Evolutionary conservation across 1,140 invertebrate species (phyloP).

Genomic region (Zophobas morio): DNA sequence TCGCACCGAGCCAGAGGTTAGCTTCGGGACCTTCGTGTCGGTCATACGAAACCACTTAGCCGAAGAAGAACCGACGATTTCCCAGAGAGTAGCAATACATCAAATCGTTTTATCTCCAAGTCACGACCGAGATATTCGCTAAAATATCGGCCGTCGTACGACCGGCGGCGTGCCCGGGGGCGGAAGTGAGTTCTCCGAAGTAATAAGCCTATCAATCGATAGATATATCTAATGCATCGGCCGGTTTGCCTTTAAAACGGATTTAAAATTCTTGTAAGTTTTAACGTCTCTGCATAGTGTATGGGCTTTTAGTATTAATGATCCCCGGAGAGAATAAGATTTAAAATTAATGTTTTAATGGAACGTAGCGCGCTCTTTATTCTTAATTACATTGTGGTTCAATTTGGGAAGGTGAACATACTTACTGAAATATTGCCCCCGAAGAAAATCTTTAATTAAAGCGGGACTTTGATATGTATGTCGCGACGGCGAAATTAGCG

Average conservation of each 20-base stretch:
- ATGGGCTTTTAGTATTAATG: conserved; percentile 46
- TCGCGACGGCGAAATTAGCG: neutral
- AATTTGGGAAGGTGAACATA: conserved; percentile 36
- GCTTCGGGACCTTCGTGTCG: conserved; percentile 34
- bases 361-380: conserved; percentile 14
- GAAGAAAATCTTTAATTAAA: conserved; percentile 39
- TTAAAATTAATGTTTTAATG: conserved; percentile 46
- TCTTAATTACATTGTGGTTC: conserved; percentile 39
- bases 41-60: conserved; percentile 50
- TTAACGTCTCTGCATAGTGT: conserved; percentile 11
- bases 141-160: conserved; percentile 45
- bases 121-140: conserved; percentile 50
- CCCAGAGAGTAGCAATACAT: conserved; percentile 40
- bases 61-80: conserved; percentile 41
- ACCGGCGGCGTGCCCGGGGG: conserved; percentile 31
- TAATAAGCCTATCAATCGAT: conserved; percentile 48
- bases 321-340: conserved; percentile 40
- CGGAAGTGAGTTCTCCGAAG: conserved; percentile 36
- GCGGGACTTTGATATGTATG: conserved; percentile 16
- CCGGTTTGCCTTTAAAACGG: conserved; percentile 15
- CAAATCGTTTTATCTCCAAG: conserved; percentile 42
- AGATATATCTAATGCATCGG: conserved; percentile 43
- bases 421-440: conserved; percentile 34
- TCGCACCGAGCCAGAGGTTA: neutral
- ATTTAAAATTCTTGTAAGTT: conserved; percentile 40